Evolutionary conservation across 2,888 invertebrate species (phyloP), one percentile per base, ranked within the genome.

Genomic region (Eilema griseolum): DNA sequence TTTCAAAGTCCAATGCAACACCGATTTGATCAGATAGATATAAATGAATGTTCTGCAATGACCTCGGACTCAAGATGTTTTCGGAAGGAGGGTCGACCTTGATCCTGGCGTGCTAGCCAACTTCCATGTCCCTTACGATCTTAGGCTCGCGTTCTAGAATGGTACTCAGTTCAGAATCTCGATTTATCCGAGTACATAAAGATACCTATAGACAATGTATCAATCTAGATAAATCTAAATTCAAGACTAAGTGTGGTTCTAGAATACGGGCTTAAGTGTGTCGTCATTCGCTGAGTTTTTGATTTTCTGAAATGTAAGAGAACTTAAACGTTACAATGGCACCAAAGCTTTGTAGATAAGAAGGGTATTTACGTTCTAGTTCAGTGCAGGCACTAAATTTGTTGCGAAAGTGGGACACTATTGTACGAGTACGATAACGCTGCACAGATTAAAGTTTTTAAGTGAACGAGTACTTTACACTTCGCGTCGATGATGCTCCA

Each of bases 331-430:
- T 68, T 63, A 72, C 72, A 69, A 70, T 56, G 65, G 66, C 20
- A 66, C 33, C 74, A 68, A 74, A 84, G 82, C 83, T 82, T 76
- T 72, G 72, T 68, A 78, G 82, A 82, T 84, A 82, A 84, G 84
- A 78, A 71, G 69, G 79, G 67, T 66, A 82, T 80, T 82, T 83
- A 79, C 69, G 83, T 78, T 73, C 84, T 67, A 76, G 74, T 78
- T 74, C 71, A 62, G 78, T 70, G 73, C 78, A 83, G 79, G 83
- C 78, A 85, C 79, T 80, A 75, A 83, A 84, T 85, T 79, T 83
- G 80, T 82, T 83, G 79, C 74, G 82, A 85, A 86, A 87, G 83
- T 87, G 70, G 88, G 76, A 69, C 86, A 80, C 77, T 75, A 79
- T 85, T 82, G 75, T 82, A 80, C 75, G 80, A 68, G 73, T 65